phyloP scores from a whole-genome alignment of 2,888 invertebrate species.

The Apotomis capreana region DNA sequence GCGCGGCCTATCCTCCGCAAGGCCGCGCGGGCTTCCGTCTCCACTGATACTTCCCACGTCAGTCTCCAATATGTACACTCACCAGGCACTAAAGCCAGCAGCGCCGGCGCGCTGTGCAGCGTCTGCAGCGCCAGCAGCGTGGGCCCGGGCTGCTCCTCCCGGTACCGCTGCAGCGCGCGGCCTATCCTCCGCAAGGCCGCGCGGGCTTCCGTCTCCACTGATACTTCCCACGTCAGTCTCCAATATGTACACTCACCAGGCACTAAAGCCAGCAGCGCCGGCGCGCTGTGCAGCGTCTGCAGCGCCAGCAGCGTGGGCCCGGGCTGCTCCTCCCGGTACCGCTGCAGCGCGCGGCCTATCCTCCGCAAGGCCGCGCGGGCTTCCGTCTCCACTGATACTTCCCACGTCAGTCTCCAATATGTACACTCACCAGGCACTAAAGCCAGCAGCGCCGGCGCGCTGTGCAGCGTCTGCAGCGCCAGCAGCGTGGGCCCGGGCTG shows the following conservation, averaged over 20 bases:
- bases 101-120: constrained; percentile 82
- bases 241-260: no score
- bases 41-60: constrained; percentile 91
- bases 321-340: constrained; percentile 93
- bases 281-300: constrained; percentile 87
- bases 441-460: constrained; percentile 82
- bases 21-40: constrained; percentile 88
- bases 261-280: constrained; percentile 85
- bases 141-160: constrained; percentile 94
- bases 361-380: constrained; percentile 86
- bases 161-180: constrained; percentile 90
- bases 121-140: constrained; percentile 93
- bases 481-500: constrained; percentile 93
- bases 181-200: constrained; percentile 89
- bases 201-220: constrained; percentile 90
- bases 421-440: constrained; percentile 87
- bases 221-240: constrained; percentile 91
- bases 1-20: constrained; percentile 90
- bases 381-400: constrained; percentile 91
- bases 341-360: constrained; percentile 89
- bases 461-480: constrained; percentile 89
- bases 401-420: constrained; percentile 92
- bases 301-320: constrained; percentile 93
- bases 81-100: constrained; percentile 87
- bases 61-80: no score